Conservation (phyloP, 2,888 invertebrate species). For the Hetaerina titia region DNA sequence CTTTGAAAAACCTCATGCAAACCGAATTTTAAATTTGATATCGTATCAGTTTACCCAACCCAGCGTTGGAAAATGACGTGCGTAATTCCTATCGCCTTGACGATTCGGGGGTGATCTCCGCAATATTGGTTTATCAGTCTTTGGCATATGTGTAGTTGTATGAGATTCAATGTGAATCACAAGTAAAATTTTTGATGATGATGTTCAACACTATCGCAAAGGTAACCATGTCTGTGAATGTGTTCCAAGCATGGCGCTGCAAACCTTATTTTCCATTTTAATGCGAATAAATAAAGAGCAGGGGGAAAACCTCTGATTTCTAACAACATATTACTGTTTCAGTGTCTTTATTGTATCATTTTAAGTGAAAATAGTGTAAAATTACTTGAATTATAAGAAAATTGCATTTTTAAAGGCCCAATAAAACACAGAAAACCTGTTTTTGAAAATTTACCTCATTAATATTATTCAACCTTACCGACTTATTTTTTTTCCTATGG, state of each 20-base stretch:
- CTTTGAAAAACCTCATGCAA: no score
- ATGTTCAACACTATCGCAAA: constrained; percentile 17
- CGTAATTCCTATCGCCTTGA: not conserved
- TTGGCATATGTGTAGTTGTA: not conserved
- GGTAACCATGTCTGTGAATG: not conserved
- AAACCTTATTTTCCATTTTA: constrained; percentile 48
- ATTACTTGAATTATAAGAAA: constrained; percentile 61
- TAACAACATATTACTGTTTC: constrained; percentile 30
- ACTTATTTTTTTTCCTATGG: no score
- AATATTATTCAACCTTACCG: constrained; percentile 33
- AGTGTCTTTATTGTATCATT: constrained; percentile 51
- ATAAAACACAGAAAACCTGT: constrained; percentile 56
- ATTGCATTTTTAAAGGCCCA: constrained; percentile 4
- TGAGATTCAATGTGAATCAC: not conserved
- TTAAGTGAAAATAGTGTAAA: constrained; percentile 53
- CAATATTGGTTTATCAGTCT: constrained; percentile 2
- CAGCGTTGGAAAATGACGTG: no score
- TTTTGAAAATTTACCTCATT: constrained; percentile 41
- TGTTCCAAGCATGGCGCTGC: constrained; percentile 1
- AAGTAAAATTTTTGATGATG: not conserved
- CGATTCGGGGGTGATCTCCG: not conserved
- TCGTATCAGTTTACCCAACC: no score
- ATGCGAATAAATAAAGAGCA: constrained; percentile 2
- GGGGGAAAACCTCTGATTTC: constrained; percentile 33
- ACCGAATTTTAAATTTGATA: no score